Evolutionary conservation across 2,888 invertebrate species (phyloP), one percentile per base, ranked within the genome.

Genomic region (Drosophila vallismaia): DNA sequence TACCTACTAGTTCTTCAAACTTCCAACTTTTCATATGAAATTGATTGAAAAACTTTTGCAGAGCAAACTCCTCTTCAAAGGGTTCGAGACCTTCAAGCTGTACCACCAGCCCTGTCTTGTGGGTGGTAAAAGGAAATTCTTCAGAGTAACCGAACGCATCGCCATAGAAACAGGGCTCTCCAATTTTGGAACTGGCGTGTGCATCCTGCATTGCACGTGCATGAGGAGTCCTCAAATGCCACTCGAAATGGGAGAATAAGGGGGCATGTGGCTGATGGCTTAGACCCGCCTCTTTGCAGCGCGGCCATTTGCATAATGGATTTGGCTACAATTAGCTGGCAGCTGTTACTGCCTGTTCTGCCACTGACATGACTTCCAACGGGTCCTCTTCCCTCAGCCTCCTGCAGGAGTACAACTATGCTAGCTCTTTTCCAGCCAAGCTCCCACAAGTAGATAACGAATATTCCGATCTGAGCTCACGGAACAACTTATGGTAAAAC

Each of bases 1-100:
- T 26, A 19, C 26, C 49, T 55, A 6, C 19, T 40, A 29, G 10
- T n/a, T 19, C 19, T 19, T 19, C 40, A 28, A 26, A 33, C 44
- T 64, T 33, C 46, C 63, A 75, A 84, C 76, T 87, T 84, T 84
- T 79, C 77, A 75, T 70, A 77, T 85, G 71, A 85, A 82, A 77
- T 87, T 85, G 86, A 84, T 84, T 85, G 88, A 76, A 82, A 85
- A 84, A 87, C 86, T 84, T 83, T 87, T 44, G 26, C 52, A 33
- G 29, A 33, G 49, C 56, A 28, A 44, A 2, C 45, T 38, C 31
- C 26, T 46, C 8, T 29, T 52, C 62, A 67, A 71, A 67, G 58
- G 57, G 75, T 48, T 36, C 48, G 51, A 14, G 38, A 12, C 62
- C 42, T 42, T 44, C 14, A 19, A 49, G 26, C 8, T 19, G 19